These are phyloP conservation scores for Pocota personata DNA, from an alignment of 2,888 invertebrate genomes.

Conservation along the genomic window DNA sequence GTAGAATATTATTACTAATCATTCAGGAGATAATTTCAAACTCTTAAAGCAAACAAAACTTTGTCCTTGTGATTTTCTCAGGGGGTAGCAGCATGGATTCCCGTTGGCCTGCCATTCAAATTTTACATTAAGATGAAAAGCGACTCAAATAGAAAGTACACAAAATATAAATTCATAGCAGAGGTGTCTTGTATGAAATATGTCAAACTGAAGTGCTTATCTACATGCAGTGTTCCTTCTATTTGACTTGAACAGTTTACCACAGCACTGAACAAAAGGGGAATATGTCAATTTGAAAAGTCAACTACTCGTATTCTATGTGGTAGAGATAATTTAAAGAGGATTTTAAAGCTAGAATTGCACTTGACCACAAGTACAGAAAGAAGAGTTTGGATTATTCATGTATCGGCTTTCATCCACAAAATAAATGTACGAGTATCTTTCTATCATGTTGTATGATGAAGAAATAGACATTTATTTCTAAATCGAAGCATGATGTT, in stretches of 20 bases:
- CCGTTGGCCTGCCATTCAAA: conserved; percentile 18
- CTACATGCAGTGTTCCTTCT: background rate
- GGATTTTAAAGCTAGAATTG: background rate
- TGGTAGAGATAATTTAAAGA: background rate
- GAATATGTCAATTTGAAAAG: conserved; percentile 14
- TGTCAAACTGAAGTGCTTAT: background rate
- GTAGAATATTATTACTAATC: conserved; percentile 45
- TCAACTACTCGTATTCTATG: background rate
- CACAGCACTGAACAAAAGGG: background rate
- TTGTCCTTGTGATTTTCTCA: conserved; percentile 42
- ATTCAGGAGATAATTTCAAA: conserved; percentile 55
- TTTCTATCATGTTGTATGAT: background rate
- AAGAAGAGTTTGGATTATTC: conserved; percentile 13
- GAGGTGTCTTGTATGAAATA: background rate
- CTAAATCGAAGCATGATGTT: background rate
- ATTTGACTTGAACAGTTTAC: background rate
- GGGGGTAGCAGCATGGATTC: background rate
- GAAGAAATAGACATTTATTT: background rate
- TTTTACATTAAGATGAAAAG: conserved; percentile 39
- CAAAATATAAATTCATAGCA: conserved; percentile 9
- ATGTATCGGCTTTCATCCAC: background rate
- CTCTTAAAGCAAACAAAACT: conserved; percentile 62
- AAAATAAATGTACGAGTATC: conserved; percentile 5
- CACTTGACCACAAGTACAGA: background rate
- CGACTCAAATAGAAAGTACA: conserved; percentile 25